Percentiles rank a stretch among this genome's conserved stretches.
phyloP scores from a whole-genome alignment of 1,140 invertebrate species.

The Helicoverpa armigera region DNA sequence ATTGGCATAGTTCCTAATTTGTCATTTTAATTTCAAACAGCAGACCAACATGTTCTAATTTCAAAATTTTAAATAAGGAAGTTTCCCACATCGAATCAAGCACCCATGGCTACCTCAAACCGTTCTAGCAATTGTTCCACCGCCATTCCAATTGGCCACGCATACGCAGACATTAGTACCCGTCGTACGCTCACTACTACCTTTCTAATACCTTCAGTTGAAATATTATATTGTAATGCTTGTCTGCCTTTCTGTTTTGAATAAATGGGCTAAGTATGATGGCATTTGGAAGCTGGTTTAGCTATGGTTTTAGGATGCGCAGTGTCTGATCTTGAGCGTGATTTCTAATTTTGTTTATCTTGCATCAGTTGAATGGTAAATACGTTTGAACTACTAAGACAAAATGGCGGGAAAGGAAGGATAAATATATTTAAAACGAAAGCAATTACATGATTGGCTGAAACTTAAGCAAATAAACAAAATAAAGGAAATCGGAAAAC shows the following conservation, averaged over 20 bases:
- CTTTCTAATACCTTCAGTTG: constrained; percentile 78
- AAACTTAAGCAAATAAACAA: no score
- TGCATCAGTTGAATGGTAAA: background rate
- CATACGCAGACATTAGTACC: constrained; percentile 78
- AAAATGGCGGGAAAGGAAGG: no score
- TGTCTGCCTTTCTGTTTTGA: constrained; percentile 36
- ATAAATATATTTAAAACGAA: no score
- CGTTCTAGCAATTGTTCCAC: constrained; percentile 72
- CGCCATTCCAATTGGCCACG: constrained; percentile 78
- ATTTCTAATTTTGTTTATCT: background rate
- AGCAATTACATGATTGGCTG: no score
- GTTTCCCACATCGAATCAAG: constrained; percentile 44
- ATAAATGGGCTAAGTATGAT: constrained; percentile 30
- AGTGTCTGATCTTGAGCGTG: background rate
- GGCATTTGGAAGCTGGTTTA: constrained; percentile 28
- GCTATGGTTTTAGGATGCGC: constrained; percentile 13
- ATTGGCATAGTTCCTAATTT: no score
- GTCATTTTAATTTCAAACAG: no score
- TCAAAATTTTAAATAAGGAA: background rate
- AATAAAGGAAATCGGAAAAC: no score
- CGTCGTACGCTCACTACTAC: constrained; percentile 71
- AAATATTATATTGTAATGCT: constrained; percentile 58
- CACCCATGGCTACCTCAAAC: constrained; percentile 72
- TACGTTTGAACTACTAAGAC: no score
- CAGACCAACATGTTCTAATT: no score